Percentiles rank a stretch among this genome's conserved stretches.
phyloP scores from a whole-genome alignment of 1,140 invertebrate species.

The Meloidogyne floridensis region DNA sequence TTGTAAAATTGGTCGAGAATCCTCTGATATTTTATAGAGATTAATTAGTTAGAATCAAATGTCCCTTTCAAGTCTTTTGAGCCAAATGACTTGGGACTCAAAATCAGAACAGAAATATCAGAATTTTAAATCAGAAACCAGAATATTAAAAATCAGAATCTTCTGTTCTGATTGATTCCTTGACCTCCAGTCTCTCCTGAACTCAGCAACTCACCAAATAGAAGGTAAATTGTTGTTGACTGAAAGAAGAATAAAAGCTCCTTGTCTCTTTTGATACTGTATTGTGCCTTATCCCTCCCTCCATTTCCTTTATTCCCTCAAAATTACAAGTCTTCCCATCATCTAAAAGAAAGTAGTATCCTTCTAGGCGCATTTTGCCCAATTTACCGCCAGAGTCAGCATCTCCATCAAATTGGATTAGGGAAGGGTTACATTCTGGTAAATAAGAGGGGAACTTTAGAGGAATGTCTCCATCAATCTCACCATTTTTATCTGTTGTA shows the following conservation, averaged over 20 bases:
- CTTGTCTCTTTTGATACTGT: background rate
- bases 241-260: background rate
- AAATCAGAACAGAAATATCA: too few relatives aligned
- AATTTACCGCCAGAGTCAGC: conserved; percentile 62
- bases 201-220: background rate
- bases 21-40: background rate
- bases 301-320: conserved; percentile 36
- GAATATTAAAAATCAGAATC: too few relatives aligned
- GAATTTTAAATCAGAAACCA: too few relatives aligned
- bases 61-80: too few relatives aligned
- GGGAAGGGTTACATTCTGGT: conserved; percentile 28
- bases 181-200: too few relatives aligned
- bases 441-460: background rate
- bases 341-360: conserved; percentile 58
- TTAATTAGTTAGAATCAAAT: too few relatives aligned
- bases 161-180: too few relatives aligned
- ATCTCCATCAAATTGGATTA: conserved; percentile 63
- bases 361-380: conserved; percentile 52
- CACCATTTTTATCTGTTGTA: background rate
- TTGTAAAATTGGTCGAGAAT: conserved; percentile 8
- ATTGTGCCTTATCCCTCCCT: background rate
- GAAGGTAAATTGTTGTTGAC: background rate
- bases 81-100: too few relatives aligned
- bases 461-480: background rate
- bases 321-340: conserved; percentile 53